Base-by-base conservation (phyloP, 2,113 vertebrate species). In the Shinisaurus crocodilurus region DNA sequence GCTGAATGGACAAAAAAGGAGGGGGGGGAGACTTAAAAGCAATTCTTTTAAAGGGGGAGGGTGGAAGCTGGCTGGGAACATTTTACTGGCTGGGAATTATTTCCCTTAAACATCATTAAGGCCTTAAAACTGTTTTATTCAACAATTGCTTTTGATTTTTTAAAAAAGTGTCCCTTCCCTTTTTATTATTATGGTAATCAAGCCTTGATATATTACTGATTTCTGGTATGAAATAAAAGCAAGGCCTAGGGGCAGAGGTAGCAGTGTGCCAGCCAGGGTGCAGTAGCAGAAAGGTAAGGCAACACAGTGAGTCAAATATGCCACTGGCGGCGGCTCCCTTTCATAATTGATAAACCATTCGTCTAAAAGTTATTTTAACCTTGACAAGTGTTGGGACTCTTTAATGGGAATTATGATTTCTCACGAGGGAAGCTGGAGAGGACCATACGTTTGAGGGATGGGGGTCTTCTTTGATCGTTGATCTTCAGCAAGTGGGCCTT, bases 191-290 rank as follows among this genome's bases (percentile, higher is more conserved):
- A 96, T 87, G 88, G 96, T 94, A 96, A 91, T 96, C 95, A 96
- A 92, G 85, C 93, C 96, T 90, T 96, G 94, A 96, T 89, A 94
- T 94, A 95, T 86, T 88, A 92, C 79, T 86, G 91, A 83, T 96
- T 95, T 67, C 75, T 86, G 95, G 95, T 84, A 90, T 32, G 72
- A 93, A 91, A 93, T 87, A 86, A 96, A 92, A 88, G 95, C 95
- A 95, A 94, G 95, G 95, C 97, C 96, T 96, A 95, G 89, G 80
- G 97, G 96, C 96, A 95, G 85, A 83, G 84, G 95, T 97, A 98
- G 98, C 97, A 97, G 97, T 95, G 95, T 90, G 87, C 43, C 97
- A 98, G 97, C 96, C 97, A 98, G 98, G 96, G 92, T 97, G 97
- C 65, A 48, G 92, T 91, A 92, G 95, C 95, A 94, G 93, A 93